Evolutionary conservation across 2,888 invertebrate genomes (phyloP).

Genomic region (Diaphora mendica): DNA sequence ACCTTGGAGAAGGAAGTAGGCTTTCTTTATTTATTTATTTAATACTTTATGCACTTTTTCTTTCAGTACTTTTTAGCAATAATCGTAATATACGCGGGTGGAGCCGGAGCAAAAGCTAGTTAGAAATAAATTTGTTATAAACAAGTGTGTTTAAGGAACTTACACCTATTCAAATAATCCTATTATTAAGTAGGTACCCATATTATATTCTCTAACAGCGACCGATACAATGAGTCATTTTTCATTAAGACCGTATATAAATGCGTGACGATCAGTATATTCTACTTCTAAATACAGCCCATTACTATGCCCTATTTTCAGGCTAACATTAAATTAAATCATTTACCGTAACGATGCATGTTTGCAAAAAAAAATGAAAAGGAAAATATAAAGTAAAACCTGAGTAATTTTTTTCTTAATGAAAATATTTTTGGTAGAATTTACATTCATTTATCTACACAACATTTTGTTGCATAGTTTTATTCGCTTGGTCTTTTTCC

Average conservation of each 20-base stretch:
- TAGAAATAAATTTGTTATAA: background rate
- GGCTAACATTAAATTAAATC: constrained; percentile 9
- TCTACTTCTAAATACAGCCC: constrained; percentile 12
- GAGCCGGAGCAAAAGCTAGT: too few relatives aligned
- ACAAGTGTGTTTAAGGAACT: background rate
- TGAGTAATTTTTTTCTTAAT: background rate
- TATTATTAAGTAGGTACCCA: too few relatives aligned
- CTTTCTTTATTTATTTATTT: too few relatives aligned
- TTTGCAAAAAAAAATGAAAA: background rate
- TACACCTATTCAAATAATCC: background rate
- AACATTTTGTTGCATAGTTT: background rate
- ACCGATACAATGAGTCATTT: constrained; percentile 7
- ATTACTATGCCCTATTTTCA: constrained; percentile 7
- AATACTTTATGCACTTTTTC: too few relatives aligned
- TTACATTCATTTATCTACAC: background rate
- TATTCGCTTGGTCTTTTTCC: background rate
- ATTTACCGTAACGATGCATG: constrained; percentile 11
- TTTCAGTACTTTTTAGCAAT: too few relatives aligned
- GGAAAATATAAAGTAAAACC: background rate
- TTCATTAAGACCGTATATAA: constrained; percentile 35
- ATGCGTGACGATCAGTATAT: constrained; percentile 30
- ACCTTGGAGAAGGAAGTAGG: too few relatives aligned
- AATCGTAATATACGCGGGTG: too few relatives aligned
- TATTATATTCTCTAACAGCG: background rate
- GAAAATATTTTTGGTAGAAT: background rate